These are phyloP conservation scores for Herminia tarsipennalis DNA, from an alignment of 2,888 invertebrate species.

Conservation along the genomic window DNA sequence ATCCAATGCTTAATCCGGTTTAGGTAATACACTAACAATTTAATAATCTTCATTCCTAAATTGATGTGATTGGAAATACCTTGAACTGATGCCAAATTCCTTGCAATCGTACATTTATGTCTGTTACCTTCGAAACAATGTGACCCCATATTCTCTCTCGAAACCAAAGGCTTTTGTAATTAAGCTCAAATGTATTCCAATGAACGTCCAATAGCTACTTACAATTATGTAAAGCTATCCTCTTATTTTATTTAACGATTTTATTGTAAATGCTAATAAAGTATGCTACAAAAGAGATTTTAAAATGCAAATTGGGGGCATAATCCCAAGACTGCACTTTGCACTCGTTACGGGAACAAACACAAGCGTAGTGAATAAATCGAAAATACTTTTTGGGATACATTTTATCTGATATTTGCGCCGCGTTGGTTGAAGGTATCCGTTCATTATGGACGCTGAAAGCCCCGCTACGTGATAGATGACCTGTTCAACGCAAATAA, in stretches of 20 bases:
- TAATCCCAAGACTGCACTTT: slow-evolving; percentile 5
- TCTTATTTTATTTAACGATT: slow-evolving; percentile 2
- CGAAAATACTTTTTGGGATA: slow-evolving; percentile 26
- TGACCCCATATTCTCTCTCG: too few relatives aligned
- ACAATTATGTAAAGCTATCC: background rate
- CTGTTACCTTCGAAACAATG: too few relatives aligned
- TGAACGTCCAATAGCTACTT: too few relatives aligned
- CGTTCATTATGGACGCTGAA: slow-evolving; percentile 69
- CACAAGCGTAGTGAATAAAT: slow-evolving; percentile 6
- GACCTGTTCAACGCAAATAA: slow-evolving; percentile 72
- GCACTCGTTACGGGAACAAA: background rate
- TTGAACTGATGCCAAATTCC: background rate
- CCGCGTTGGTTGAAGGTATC: slow-evolving; percentile 39
- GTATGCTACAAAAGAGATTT: slow-evolving; percentile 1
- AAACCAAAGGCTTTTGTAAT: too few relatives aligned
- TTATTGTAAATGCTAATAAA: background rate
- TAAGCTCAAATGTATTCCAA: too few relatives aligned
- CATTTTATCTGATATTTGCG: slow-evolving; percentile 36
- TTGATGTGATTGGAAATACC: background rate
- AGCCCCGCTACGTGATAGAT: slow-evolving; percentile 70
- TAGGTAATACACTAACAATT: background rate
- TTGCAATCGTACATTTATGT: too few relatives aligned
- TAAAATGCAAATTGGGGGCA: slow-evolving; percentile 2
- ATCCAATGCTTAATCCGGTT: slow-evolving; percentile 13
- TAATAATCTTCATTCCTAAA: background rate